Base-by-base conservation (phyloP, 2,888 invertebrate genomes). In the Pristionchus entomophagus region DNA sequence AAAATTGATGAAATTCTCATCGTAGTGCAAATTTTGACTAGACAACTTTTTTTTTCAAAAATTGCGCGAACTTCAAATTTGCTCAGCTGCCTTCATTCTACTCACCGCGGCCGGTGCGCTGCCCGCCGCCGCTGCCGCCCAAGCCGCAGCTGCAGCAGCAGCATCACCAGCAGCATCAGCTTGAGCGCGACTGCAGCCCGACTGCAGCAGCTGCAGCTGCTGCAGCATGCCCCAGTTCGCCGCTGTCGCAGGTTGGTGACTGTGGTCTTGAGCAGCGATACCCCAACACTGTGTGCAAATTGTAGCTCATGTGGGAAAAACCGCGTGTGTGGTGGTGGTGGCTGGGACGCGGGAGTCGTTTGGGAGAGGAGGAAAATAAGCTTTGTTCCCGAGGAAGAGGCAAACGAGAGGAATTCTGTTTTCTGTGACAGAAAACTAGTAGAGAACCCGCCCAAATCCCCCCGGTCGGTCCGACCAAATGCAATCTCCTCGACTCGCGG, bases 61-160 rank as follows among this genome's bases (percentile, higher is more conserved):
- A 62, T n/a, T 10, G 8, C 62, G n/a, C 14, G 29, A 65, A 17
- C 35, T 2, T 2, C 4, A 22, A 38, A 22, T n/a, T 38, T 38
- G 26, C n/a, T n/a, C 84, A 91, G 88, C 88, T 92, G 32, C 93
- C 93, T 29, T 92, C 91, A 12, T 93, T 93, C 89, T 93, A 93
- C 87, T 91, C 91, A 29, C 93, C 93, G 10, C 90, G 93, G n/a
- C 91, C 91, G 12, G 89, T 90, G 77, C 90, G 93, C 45, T 91
- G 91, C 73, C 90, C 90, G 3, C 91, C 89, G 6, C 88, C 89
- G 22, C 86, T 90, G 14, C 91, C 91, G 19, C 91, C 91, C 26
- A 90, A 87, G 88, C 89, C 87, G 45, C 84, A 85, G 56, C 77
- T 85, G 49, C 69, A 73, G 73, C 73, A 73, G 26, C 73, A 41